phyloP scores from a whole-genome alignment of 2,797 vertebrate species.

The Kryptopterus vitreolus region DNA sequence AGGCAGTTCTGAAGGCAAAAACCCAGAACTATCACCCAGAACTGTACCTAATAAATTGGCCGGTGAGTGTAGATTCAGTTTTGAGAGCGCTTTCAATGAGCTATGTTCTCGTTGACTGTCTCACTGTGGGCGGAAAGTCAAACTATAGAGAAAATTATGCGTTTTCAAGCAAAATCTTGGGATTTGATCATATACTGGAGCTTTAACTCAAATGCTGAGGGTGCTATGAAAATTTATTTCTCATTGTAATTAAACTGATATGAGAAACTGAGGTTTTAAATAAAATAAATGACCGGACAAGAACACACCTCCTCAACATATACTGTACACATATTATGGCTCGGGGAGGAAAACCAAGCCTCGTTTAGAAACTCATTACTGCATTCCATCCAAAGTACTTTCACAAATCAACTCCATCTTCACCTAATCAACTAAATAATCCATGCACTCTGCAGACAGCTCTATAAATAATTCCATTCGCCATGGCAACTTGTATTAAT shows the following conservation, averaged over 20 bases:
- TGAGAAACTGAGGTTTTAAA: too few species aligned
- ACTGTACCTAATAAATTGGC: too few species aligned
- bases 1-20: too few species aligned
- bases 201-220: neutral
- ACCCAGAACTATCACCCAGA: too few species aligned
- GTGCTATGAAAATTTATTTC: neutral
- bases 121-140: too few species aligned
- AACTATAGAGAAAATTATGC: too few species aligned
- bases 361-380: neutral
- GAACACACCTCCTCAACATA: neutral
- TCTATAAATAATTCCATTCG: slow-evolving; percentile 10
- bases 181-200: neutral
- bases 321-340: neutral
- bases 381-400: slow-evolving; percentile 6
- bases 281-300: neutral
- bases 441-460: neutral
- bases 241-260: neutral
- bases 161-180: too few species aligned
- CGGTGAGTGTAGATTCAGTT: too few species aligned
- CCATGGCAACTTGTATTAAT: neutral
- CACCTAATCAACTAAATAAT: slow-evolving; percentile 2
- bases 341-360: neutral
- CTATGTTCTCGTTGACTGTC: too few species aligned
- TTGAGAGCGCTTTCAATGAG: too few species aligned
- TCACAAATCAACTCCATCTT: slow-evolving; percentile 14